Base-by-base conservation (phyloP, 2,113 vertebrate species). In the Eulemur macaco region DNA sequence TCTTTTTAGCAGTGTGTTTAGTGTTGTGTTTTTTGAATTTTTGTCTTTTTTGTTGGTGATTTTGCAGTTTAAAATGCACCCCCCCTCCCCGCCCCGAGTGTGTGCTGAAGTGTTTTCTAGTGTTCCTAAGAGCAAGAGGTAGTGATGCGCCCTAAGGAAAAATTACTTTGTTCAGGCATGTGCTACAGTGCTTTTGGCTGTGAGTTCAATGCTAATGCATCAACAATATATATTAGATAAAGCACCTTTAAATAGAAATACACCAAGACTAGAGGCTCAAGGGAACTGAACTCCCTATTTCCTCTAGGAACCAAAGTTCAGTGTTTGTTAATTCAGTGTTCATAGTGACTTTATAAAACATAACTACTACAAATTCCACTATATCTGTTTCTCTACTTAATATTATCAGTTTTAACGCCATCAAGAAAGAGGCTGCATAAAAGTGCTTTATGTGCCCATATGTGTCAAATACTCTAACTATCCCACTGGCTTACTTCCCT, bases 371-470 rank as follows among this genome's bases (percentile, higher is more conserved):
- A 94, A 86, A 60, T 89, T 37, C 5, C 23, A 37, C 85, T 60
- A 9, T 39, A 64, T 60, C 6, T 74, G 76, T 60, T 81, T 76
- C 47, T 83, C 56, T 39, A 66, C 54, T 77, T 86, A 34, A 60
- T 82, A 39, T 76, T 39, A 86, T 68, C n/a, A 87, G 47, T 71
- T 82, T 89, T 60, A 96, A 94, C n/a, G 45, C n/a, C 66, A 91
- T 86, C 66, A 92, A 92, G 39, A 92, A 87, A 89, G 23, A 86
- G 29, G 39, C 2, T 85, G 37, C 39, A 84, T 45, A 85, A 93
- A 96, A 89, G 68, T 77, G 63, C 0, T 18, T 76, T n/a, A 31
- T 29, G 7, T 42, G n/a, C 31, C 60, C 34, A 52, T 0, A 3
- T 54, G 18, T 39, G 63, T n/a, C 56, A 95, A 78, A 73, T 64